These are phyloP conservation scores for Alosa sapidissima DNA, from an alignment of 2,797 vertebrate species.

Conservation along the genomic window DNA sequence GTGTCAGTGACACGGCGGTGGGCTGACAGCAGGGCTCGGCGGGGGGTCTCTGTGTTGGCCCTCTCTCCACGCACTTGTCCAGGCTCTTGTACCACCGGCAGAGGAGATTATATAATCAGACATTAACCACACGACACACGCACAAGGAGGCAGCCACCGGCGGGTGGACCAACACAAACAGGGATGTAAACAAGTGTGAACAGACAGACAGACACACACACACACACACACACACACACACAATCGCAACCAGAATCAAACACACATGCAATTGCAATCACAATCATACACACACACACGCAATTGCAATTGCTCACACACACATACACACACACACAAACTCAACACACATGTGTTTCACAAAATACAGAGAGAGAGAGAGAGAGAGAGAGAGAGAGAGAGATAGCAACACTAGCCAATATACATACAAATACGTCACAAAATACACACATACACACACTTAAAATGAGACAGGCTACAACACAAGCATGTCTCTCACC, in stretches of 20 bases:
- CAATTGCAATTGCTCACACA: neutral
- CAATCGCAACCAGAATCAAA: neutral
- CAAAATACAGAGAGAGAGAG: neutral
- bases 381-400: too few relatives aligned
- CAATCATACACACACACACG: neutral
- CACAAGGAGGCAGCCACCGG: neutral
- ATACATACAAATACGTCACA: neutral
- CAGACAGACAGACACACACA: neutral
- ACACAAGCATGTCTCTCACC: neutral
- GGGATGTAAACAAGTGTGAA: neutral
- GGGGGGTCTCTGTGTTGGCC: neutral
- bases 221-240: neutral
- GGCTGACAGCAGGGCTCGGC: constrained; percentile 8
- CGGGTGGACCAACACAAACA: neutral
- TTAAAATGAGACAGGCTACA: neutral
- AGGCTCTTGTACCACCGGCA: neutral
- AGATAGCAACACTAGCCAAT: too few relatives aligned
- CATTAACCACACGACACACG: neutral
- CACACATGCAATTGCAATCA: neutral
- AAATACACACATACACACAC: neutral
- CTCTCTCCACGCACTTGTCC: constrained; percentile 18
- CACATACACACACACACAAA: neutral
- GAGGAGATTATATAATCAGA: constrained; percentile 19
- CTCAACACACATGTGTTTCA: neutral
- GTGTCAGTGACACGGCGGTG: neutral